Evolutionary conservation across 1,140 invertebrate genomes (phyloP), one percentile per base, ranked within the genome.

Genomic region (Brachionus koreanus): DNA sequence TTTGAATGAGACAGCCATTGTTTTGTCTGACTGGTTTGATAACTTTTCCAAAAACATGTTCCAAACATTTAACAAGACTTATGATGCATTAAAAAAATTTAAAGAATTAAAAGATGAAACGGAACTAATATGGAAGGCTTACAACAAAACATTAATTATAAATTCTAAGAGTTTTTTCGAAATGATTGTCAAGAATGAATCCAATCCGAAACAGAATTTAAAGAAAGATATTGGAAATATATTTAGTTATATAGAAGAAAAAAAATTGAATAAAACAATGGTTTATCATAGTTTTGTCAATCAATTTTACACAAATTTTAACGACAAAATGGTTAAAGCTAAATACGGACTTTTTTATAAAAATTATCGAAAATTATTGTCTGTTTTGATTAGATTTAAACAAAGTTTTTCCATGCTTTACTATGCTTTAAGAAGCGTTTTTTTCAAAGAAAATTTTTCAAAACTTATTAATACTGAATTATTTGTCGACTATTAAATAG

Each of bases 11-110:
- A 79, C 29, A 23, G 61, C 49, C 12, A 37, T 61, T 37, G 76
- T 65, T 42, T 42, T 61, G 33, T 57, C 61, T 12, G 76, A 79
- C 19, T 65, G 49, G 76, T 79, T 79, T 65, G 76, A 65, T 13
- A 57, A 61, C 13, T 79, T 79, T 61, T 65, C 49, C 19, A 65
- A 79, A 19, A 79, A 79, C 25, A 79, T 79, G 76, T 23, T 79
- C 1, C 52, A 16, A 4, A 33, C n/a, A 10, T 61, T 33, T 16
- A 65, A 79, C 57, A 42, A 12, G 2, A 65, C 76, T 10, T 19
- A 61, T 61, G 23, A 43, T n/a, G n/a, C n/a, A 0, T 61, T 61
- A 7, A 61, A 65, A 65, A 39, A 19, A 0, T 13, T 10, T 5
- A 25, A 19, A 43, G 49, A 61, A 23, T 13, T 33, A 35, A 42